Evolutionary conservation across 1,140 invertebrate species (phyloP).

Genomic region (Charaxes varanes): DNA sequence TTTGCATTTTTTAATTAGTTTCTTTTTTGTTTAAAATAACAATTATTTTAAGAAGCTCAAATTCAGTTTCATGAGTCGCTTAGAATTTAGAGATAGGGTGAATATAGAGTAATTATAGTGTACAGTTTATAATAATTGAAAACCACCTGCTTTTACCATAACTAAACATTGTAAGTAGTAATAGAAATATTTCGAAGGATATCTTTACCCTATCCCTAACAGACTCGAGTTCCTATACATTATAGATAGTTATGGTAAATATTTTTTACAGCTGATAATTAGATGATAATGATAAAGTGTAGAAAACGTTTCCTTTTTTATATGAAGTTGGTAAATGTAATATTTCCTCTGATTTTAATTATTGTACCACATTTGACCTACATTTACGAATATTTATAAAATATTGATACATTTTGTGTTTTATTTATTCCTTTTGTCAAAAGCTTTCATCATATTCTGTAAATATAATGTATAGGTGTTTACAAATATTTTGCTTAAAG

Average conservation of each 20-base stretch:
- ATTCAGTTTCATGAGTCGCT: conserved; percentile 37
- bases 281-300: conserved; percentile 64
- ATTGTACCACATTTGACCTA: conserved; percentile 71
- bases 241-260: conserved; percentile 51
- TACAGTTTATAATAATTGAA: conserved; percentile 18
- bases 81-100: conserved; percentile 37
- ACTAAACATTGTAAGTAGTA: conserved; percentile 22
- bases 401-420: conserved; percentile 61
- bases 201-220: conserved; percentile 42
- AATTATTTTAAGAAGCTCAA: conserved; percentile 32
- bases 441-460: too few relatives aligned
- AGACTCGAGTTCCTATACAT: conserved; percentile 62
- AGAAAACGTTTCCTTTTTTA: conserved; percentile 71
- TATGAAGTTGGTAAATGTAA: conserved; percentile 68
- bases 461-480: too few relatives aligned
- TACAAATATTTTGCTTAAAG: too few relatives aligned
- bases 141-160: conserved; percentile 22
- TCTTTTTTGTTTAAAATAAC: conserved; percentile 30
- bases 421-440: conserved; percentile 32
- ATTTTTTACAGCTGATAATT: conserved; percentile 55
- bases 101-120: conserved; percentile 21
- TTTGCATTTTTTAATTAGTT: conserved; percentile 18
- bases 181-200: conserved; percentile 11
- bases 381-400: conserved; percentile 74
- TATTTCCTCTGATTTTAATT: conserved; percentile 71